Percentiles rank a stretch among this genome's conserved stretches.
phyloP scores from a whole-genome alignment of 2,113 vertebrate species.

The Pardalotus punctatus region DNA sequence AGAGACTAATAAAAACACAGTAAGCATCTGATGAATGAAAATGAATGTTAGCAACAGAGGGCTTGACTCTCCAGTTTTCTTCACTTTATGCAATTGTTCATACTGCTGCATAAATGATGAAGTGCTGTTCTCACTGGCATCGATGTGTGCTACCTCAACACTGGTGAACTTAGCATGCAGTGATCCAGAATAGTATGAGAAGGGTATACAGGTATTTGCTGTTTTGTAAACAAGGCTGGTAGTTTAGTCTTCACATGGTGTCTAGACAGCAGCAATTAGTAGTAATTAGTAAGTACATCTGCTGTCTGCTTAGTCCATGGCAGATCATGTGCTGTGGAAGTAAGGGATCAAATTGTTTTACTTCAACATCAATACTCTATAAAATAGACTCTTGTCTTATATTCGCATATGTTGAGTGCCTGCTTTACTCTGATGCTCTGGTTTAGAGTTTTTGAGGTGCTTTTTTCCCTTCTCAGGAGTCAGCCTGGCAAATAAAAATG shows the following conservation, averaged over 20 bases:
- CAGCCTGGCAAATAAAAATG: not conserved
- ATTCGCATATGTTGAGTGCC: not conserved
- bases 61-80: not conserved
- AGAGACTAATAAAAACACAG: not conserved
- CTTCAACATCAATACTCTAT: not conserved
- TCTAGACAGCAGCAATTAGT: slow-evolving; percentile 62
- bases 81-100: not conserved
- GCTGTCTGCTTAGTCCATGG: not conserved
- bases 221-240: slow-evolving; percentile 26
- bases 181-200: not conserved
- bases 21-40: not conserved
- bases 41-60: not conserved
- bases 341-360: not conserved
- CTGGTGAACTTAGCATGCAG: not conserved
- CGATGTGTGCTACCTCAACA: not conserved
- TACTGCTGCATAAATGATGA: not conserved
- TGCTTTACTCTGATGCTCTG: not conserved
- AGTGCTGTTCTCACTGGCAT: not conserved
- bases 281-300: slow-evolving; percentile 57
- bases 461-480: not conserved
- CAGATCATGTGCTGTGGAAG: not conserved
- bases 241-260: slow-evolving; percentile 35
- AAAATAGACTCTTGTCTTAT: not conserved
- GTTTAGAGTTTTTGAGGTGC: not conserved
- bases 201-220: not conserved